Percentiles rank a stretch among this genome's conserved stretches.
phyloP scores from a whole-genome alignment of 1,140 invertebrate species.

The Pygmarrhopalites habei region DNA sequence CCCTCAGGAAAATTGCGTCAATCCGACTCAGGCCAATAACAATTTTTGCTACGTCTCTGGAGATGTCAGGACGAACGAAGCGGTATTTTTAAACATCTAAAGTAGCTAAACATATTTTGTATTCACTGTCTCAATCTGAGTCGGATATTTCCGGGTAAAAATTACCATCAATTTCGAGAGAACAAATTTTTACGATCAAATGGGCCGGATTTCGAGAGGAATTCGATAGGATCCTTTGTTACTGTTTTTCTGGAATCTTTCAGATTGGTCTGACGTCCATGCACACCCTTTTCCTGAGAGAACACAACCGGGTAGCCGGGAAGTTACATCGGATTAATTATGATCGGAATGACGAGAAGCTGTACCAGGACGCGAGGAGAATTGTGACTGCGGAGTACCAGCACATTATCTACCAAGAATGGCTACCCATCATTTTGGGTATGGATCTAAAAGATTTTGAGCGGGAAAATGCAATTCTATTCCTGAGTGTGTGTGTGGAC shows the following conservation, averaged over 20 bases:
- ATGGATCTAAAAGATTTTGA: too few species aligned
- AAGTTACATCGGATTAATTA: constrained; percentile 46
- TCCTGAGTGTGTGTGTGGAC: too few species aligned
- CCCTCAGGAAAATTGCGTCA: constrained; percentile 17
- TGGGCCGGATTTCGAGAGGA: too few species aligned
- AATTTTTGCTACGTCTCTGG: constrained; percentile 30
- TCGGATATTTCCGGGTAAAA: too few species aligned
- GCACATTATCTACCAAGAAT: constrained; percentile 79
- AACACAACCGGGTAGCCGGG: constrained; percentile 51
- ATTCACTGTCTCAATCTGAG: too few species aligned
- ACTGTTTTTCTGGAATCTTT: too few species aligned
- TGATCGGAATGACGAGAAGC: constrained; percentile 50
- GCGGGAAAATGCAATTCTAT: too few species aligned
- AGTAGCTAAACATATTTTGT: too few species aligned
- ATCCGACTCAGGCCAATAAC: not conserved
- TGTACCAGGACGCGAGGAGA: constrained; percentile 47
- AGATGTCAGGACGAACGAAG: constrained; percentile 37
- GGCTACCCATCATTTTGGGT: constrained; percentile 71
- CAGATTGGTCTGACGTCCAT: constrained; percentile 26
- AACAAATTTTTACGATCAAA: too few species aligned
- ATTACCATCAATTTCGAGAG: too few species aligned
- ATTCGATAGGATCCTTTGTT: too few species aligned
- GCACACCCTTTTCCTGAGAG: constrained; percentile 33
- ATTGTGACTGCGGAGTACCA: constrained; percentile 61
- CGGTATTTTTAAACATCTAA: too few species aligned